Evolutionary conservation across 2,888 invertebrate species (phyloP).

Genomic region (Clostera curtula): DNA sequence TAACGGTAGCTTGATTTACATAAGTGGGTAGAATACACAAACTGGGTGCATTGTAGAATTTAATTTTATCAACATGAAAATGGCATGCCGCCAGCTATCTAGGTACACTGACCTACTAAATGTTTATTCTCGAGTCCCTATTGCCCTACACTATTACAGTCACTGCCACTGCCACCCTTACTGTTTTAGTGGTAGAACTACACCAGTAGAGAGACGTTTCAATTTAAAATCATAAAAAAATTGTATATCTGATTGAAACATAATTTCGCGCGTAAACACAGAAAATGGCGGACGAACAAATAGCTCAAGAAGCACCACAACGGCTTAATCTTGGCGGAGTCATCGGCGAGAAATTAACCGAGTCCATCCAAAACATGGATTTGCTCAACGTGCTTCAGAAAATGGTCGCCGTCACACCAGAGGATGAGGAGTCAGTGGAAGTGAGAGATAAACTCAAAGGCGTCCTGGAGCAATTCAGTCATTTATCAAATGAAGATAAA

Average conservation of each 20-base stretch:
- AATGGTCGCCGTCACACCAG: conserved; percentile 38
- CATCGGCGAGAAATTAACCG: conserved; percentile 42
- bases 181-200: background rate
- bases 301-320: conserved; percentile 12
- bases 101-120: too few species aligned
- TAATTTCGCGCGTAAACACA: conserved; percentile 10
- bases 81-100: too few species aligned
- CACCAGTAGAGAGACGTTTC: background rate
- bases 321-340: conserved; percentile 35
- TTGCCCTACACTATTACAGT: too few species aligned
- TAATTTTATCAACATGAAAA: too few species aligned
- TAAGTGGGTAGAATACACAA: too few species aligned
- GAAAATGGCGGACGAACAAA: conserved; percentile 23
- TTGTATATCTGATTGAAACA: background rate
- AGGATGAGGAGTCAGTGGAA: conserved; percentile 45
- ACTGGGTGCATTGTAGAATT: too few species aligned
- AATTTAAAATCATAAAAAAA: conserved; percentile 3
- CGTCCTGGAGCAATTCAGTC: conserved; percentile 38
- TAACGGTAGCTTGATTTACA: too few species aligned
- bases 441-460: conserved; percentile 40
- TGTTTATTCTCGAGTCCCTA: too few species aligned
- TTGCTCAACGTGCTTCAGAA: conserved; percentile 44
- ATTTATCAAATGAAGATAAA: conserved; percentile 45
- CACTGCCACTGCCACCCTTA: too few species aligned
- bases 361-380: conserved; percentile 52